A percentile compares a stretch with the other conserved stretches of the same genome.
Evolutionary conservation across 1,140 invertebrate genomes (phyloP).

Genomic region (Zaprionus capensis): DNA sequence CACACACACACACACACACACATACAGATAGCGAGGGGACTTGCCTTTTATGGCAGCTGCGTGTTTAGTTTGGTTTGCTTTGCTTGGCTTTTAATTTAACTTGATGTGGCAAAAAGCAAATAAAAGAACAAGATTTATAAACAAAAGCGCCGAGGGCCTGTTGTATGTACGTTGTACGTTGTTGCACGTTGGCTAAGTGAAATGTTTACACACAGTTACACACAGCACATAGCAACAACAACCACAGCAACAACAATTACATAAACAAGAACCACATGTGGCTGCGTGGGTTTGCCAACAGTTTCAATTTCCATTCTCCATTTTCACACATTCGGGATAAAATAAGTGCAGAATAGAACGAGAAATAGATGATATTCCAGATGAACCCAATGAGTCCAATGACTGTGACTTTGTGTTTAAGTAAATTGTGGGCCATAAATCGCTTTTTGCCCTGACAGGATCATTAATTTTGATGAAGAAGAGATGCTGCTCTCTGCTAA

Average conservation of each 20-base stretch:
- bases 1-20: slow-evolving; percentile 16
- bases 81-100: slow-evolving; percentile 73
- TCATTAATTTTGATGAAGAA: slow-evolving; percentile 55
- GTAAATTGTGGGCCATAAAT: slow-evolving; percentile 47
- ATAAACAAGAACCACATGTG: slow-evolving; percentile 16
- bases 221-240: background rate
- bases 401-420: slow-evolving; percentile 22
- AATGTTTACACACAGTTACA: slow-evolving; percentile 58
- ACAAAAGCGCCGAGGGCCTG: slow-evolving; percentile 39
- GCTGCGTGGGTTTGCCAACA: background rate
- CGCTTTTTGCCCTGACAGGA: slow-evolving; percentile 18
- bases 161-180: background rate
- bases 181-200: slow-evolving; percentile 49
- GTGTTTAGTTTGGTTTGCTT: slow-evolving; percentile 49
- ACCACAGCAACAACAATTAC: slow-evolving; percentile 21
- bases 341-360: background rate
- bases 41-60: slow-evolving; percentile 59
- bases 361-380: background rate
- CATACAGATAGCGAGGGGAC: slow-evolving; percentile 17
- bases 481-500: background rate
- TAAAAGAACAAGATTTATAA: slow-evolving; percentile 76
- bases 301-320: slow-evolving; percentile 3
- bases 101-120: slow-evolving; percentile 76
- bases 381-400: background rate
- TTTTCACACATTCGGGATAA: background rate